Conservation (phyloP, 1,140 invertebrate species). For the Ostrea denselamellosa region DNA sequence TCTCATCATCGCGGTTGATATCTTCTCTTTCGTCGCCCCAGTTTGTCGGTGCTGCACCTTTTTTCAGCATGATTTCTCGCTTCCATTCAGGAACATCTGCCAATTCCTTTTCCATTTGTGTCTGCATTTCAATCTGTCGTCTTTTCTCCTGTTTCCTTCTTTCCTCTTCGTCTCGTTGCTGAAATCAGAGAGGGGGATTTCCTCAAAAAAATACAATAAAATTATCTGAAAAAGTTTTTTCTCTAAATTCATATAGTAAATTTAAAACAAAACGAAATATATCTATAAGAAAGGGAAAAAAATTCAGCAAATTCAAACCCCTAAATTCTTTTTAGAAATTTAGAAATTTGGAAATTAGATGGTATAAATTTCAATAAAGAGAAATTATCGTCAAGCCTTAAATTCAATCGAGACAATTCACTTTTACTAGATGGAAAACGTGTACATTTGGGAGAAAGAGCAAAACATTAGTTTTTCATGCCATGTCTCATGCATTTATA, state of each 20-base stretch:
- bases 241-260: background rate
- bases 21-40: slow-evolving; percentile 64
- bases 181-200: slow-evolving; percentile 41
- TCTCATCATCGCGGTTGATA: slow-evolving; percentile 50
- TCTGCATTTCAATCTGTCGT: slow-evolving; percentile 55
- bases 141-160: slow-evolving; percentile 53
- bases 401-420: background rate
- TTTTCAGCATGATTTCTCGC: slow-evolving; percentile 63
- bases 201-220: background rate
- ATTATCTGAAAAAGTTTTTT: background rate
- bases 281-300: background rate
- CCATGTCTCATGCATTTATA: background rate
- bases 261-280: background rate
- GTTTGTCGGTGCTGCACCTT: slow-evolving; percentile 59
- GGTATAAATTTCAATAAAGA: background rate
- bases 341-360: background rate
- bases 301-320: background rate
- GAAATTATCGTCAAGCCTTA: background rate
- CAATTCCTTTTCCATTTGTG: slow-evolving; percentile 55
- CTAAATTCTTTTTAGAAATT: background rate
- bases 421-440: background rate
- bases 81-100: slow-evolving; percentile 61
- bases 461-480: background rate
- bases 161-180: slow-evolving; percentile 59
- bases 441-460: background rate